Percentiles rank a stretch among this genome's conserved stretches.
Evolutionary conservation across 2,113 vertebrate species (phyloP).

Genomic region (Aleadryas rufinucha): DNA sequence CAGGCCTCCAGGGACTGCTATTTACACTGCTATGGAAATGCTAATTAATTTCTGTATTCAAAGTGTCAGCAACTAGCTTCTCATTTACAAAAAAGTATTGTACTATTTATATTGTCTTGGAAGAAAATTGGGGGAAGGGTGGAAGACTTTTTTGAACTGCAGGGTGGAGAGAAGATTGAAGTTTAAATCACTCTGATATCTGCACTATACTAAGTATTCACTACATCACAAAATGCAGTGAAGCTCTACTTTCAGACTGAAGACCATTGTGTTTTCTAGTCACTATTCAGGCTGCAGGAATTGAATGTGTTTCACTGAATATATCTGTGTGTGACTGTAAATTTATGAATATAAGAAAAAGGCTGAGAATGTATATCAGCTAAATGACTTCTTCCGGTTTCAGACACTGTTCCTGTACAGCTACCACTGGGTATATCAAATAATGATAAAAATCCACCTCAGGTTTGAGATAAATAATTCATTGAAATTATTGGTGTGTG

Average conservation of each 20-base stretch:
- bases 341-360: slow-evolving; percentile 33
- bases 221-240: neutral
- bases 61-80: neutral
- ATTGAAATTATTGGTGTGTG: neutral
- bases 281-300: neutral
- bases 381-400: neutral
- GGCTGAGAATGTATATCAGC: neutral
- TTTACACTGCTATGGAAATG: neutral
- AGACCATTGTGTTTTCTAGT: slow-evolving; percentile 8
- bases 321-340: neutral
- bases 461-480: slow-evolving; percentile 9
- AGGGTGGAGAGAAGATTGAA: slow-evolving; percentile 29
- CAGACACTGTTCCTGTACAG: neutral
- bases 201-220: slow-evolving; percentile 4
- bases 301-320: neutral
- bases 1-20: neutral
- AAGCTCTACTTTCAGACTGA: neutral
- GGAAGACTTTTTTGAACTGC: neutral
- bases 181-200: slow-evolving; percentile 37
- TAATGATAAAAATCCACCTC: slow-evolving; percentile 19
- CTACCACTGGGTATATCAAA: neutral
- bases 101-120: neutral
- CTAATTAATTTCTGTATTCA: slow-evolving; percentile 59
- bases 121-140: neutral
- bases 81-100: slow-evolving; percentile 21